Conservation (phyloP, 2,888 invertebrate genomes). For the Drosophila eohydei region DNA sequence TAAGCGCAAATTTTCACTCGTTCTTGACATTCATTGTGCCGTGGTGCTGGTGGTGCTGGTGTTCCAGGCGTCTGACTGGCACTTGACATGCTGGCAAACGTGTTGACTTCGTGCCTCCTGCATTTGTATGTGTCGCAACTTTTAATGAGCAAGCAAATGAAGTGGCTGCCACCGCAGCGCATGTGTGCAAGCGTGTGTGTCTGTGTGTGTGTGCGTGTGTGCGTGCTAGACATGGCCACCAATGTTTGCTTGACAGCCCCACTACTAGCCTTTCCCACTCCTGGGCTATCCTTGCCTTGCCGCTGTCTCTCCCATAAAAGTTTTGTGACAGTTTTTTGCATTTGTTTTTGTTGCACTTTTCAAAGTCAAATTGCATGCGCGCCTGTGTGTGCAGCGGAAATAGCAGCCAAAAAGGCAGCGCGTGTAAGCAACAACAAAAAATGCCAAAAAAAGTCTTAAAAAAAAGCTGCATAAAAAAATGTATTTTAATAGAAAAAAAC, state of each 20-base stretch:
- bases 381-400: slow-evolving; percentile 34
- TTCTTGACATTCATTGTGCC: slow-evolving; percentile 74
- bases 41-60: slow-evolving; percentile 1
- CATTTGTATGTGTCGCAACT: slow-evolving; percentile 79
- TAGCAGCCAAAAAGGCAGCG: slow-evolving; percentile 56
- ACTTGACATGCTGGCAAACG: slow-evolving; percentile 77
- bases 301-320: slow-evolving; percentile 70
- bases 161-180: slow-evolving; percentile 60
- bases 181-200: background rate
- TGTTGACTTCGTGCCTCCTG: slow-evolving; percentile 68
- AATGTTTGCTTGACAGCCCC: slow-evolving; percentile 43
- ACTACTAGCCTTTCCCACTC: background rate
- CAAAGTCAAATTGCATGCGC: slow-evolving; percentile 61
- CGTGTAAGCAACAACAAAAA: slow-evolving; percentile 36
- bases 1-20: slow-evolving; percentile 75
- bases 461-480: slow-evolving; percentile 18
- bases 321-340: slow-evolving; percentile 72
- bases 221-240: slow-evolving; percentile 46
- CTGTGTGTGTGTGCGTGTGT: background rate
- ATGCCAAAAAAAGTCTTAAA: slow-evolving; percentile 18
- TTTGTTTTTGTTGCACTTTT: slow-evolving; percentile 41
- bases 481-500: slow-evolving; percentile 54
- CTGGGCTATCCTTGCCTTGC: slow-evolving; percentile 20
- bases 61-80: slow-evolving; percentile 60
- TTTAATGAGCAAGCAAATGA: slow-evolving; percentile 78